Percentiles rank a stretch among this genome's conserved stretches.
phyloP scores from a whole-genome alignment of 2,888 invertebrate species.

The Cenopis cana region DNA sequence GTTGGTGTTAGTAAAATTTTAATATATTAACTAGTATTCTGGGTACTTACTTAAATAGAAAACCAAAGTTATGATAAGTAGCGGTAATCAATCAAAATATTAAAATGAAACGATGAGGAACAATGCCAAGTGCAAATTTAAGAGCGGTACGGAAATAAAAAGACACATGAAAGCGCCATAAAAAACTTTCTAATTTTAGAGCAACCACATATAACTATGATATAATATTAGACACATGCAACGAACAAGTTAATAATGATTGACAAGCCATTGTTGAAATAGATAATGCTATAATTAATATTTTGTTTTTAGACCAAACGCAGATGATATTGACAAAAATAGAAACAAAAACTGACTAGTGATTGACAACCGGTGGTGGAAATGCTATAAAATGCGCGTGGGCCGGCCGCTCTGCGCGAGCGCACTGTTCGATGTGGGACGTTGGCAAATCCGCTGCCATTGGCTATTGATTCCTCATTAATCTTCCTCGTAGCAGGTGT shows the following conservation, averaged over 20 bases:
- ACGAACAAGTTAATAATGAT: constrained; percentile 44
- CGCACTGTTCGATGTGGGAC: constrained; percentile 52
- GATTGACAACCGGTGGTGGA: constrained; percentile 55
- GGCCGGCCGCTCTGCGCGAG: constrained; percentile 55
- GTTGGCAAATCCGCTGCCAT: constrained; percentile 45
- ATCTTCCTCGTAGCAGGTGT: constrained; percentile 49
- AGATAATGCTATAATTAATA: background rate
- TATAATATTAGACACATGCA: constrained; percentile 6
- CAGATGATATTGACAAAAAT: background rate
- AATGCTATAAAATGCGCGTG: constrained; percentile 66
- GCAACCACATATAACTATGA: background rate
- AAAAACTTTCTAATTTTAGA: background rate
- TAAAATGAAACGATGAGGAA: background rate
- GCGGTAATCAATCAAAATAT: background rate
- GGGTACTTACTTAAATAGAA: background rate
- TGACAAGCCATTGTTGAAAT: constrained; percentile 55
- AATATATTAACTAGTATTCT: background rate
- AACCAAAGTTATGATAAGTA: background rate
- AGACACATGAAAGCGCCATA: too few relatives aligned
- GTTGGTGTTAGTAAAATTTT: background rate
- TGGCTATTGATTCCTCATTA: constrained; percentile 47
- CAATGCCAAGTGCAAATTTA: background rate
- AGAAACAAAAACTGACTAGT: constrained; percentile 14
- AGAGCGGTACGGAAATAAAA: background rate
- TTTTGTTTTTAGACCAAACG: constrained; percentile 2